phyloP scores from a whole-genome alignment of 2,888 invertebrate genomes.

The Tinea trinotella region DNA sequence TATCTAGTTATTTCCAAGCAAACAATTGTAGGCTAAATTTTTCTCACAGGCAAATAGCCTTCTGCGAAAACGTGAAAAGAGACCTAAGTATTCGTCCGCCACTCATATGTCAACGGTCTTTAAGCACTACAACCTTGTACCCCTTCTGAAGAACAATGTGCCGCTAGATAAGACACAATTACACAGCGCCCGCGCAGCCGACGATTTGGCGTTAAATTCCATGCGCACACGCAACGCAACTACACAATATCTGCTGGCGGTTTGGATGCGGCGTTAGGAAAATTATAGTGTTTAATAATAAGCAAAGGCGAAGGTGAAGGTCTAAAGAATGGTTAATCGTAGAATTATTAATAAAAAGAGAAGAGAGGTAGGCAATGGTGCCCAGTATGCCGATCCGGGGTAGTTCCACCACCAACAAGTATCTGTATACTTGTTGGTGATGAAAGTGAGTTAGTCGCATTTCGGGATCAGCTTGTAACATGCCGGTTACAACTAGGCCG shows the following conservation, averaged over 20 bases:
- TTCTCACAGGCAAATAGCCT: constrained; percentile 15
- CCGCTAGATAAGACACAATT: constrained; percentile 60
- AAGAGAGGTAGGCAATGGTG: too few relatives aligned
- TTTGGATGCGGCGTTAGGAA: background rate
- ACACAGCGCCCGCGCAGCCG: constrained; percentile 44
- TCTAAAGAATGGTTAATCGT: too few relatives aligned
- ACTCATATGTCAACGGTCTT: constrained; percentile 46
- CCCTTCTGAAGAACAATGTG: constrained; percentile 59
- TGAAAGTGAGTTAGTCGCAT: too few relatives aligned
- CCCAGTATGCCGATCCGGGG: too few relatives aligned
- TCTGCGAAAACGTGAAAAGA: constrained; percentile 11
- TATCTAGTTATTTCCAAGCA: too few relatives aligned
- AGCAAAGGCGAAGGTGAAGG: too few relatives aligned
- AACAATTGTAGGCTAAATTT: too few relatives aligned
- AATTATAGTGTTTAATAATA: background rate
- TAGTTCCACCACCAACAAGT: too few relatives aligned
- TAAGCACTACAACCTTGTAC: constrained; percentile 52
- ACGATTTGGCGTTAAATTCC: constrained; percentile 63
- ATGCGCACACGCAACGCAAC: constrained; percentile 32
- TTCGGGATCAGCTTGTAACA: too few relatives aligned
- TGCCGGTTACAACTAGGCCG: too few relatives aligned
- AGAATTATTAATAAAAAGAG: too few relatives aligned
- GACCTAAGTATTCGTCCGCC: constrained; percentile 23
- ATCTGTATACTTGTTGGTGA: too few relatives aligned
- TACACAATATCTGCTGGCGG: background rate